Evolutionary conservation across 2,113 vertebrate species (phyloP), one percentile per base, ranked within the genome.

Genomic region (Heliornis fulica): DNA sequence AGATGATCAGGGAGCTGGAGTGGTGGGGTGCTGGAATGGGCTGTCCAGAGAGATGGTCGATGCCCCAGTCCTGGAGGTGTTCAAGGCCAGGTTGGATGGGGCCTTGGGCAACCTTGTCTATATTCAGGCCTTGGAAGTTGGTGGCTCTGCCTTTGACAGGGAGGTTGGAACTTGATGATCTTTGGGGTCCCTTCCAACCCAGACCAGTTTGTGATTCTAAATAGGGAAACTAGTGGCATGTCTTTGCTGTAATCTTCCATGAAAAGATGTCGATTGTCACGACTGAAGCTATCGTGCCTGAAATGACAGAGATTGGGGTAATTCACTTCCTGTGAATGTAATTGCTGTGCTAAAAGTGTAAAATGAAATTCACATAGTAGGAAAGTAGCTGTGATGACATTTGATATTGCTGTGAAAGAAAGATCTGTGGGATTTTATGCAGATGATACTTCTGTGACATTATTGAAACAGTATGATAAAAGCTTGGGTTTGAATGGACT

Each of bases 341-440:
- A 76, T n/a, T 95, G 90, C 87, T 74, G 76, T 96, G 70, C 78
- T 92, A 70, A 95, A 97, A 95, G 70, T 69, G 93, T 70, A 53
- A 43, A 69, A 21, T 65, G 70, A 87, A 91, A 89, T 83, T 83
- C 59, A 54, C 72, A 38, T 75, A 72, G 63, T 77, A 69, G 66
- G 83, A 72, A 91, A 92, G 72, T 91, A 69, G 54, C 60, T 86
- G 80, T 81, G 87, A 78, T 90, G 85, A 48, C 79, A 32, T 70
- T 87, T 79, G 82, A 90, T 94, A 70, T 82, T 83, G 34, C 63
- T 95, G 22, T 60, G 54, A 64, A 94, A 71, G 34, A 64, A 89
- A 91, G 70, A 60, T 93, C 69, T 81, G 38, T 75, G 43, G 46
- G 25, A 40, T 68, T 80, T 95, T 85, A 90, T 61, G 46, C 38